Conservation (phyloP, 2,113 vertebrate genomes). For the Seriola aureovittata region DNA sequence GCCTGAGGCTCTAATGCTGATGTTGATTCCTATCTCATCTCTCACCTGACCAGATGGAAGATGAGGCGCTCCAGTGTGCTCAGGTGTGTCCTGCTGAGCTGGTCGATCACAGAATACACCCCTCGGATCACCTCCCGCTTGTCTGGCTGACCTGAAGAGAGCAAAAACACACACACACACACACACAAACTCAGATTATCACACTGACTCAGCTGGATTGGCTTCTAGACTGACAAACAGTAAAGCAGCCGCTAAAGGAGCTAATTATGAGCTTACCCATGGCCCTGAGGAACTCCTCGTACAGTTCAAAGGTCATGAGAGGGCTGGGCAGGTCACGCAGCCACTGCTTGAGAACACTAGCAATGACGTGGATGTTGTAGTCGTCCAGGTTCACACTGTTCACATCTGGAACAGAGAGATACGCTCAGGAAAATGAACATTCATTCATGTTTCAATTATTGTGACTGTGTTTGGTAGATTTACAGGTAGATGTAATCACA, state of each 20-base stretch:
- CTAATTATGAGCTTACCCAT: conserved; percentile 88
- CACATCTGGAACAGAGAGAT: conserved; percentile 86
- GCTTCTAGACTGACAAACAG: neutral
- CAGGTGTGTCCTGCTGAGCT: conserved; percentile 95
- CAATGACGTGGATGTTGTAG: conserved; percentile 98
- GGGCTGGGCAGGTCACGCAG: conserved; percentile 97
- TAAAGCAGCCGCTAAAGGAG: neutral
- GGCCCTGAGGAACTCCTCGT: conserved; percentile 96
- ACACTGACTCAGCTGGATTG: neutral
- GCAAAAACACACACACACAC: neutral
- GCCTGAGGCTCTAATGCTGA: neutral
- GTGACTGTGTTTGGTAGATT: neutral
- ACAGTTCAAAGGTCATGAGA: conserved; percentile 98
- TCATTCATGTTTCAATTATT: neutral
- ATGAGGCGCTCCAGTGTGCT: conserved; percentile 95
- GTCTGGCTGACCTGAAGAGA: conserved; percentile 90
- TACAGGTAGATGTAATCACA: neutral
- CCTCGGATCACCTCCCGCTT: conserved; percentile 91
- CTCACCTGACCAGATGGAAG: conserved; percentile 97
- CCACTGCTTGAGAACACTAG: conserved; percentile 99
- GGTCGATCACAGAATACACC: conserved; percentile 95
- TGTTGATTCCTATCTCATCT: neutral
- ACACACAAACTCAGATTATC: neutral
- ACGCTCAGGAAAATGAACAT: neutral
- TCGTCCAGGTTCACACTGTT: conserved; percentile 92